These are phyloP conservation scores for Forbesichthys papilliferus DNA, from an alignment of 2,113 vertebrate genomes.

Conservation along the genomic window DNA sequence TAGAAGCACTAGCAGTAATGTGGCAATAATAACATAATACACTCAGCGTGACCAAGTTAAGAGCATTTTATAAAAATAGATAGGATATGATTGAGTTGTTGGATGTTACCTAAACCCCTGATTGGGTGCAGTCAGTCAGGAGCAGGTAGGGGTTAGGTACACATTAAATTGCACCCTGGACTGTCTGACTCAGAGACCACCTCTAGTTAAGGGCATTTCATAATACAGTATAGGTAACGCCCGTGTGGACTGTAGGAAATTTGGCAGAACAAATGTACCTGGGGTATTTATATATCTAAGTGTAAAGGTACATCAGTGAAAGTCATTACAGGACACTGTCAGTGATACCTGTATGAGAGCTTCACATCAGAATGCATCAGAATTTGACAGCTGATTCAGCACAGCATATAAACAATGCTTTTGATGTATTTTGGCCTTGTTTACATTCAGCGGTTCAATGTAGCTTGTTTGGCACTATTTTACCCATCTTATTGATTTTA, in stretches of 20 bases:
- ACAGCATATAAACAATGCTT: conserved; percentile 46
- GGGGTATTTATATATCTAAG: conserved; percentile 56
- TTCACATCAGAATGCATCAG: conserved; percentile 69
- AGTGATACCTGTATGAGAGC: conserved; percentile 48
- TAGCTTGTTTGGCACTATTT: conserved; percentile 34
- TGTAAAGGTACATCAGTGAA: conserved; percentile 36
- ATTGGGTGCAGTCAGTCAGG: too few relatives aligned
- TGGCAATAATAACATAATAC: neutral
- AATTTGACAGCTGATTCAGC: conserved; percentile 70
- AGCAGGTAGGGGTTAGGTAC: too few relatives aligned
- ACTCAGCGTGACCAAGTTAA: too few relatives aligned
- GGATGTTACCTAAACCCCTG: too few relatives aligned
- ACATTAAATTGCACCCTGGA: too few relatives aligned
- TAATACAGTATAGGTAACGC: neutral
- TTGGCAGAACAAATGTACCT: conserved; percentile 50
- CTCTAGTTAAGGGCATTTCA: too few relatives aligned
- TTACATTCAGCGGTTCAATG: conserved; percentile 61
- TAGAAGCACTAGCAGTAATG: neutral
- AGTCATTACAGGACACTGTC: conserved; percentile 54
- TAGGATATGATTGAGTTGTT: too few relatives aligned
- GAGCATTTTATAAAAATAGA: too few relatives aligned
- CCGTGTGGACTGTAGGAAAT: conserved; percentile 43
- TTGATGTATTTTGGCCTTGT: conserved; percentile 63
- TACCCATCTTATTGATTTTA: conserved; percentile 67
- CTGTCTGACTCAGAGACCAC: too few relatives aligned